Conservation (phyloP, 2,797 vertebrate species). For the Melanotaenia parkinsoni region DNA sequence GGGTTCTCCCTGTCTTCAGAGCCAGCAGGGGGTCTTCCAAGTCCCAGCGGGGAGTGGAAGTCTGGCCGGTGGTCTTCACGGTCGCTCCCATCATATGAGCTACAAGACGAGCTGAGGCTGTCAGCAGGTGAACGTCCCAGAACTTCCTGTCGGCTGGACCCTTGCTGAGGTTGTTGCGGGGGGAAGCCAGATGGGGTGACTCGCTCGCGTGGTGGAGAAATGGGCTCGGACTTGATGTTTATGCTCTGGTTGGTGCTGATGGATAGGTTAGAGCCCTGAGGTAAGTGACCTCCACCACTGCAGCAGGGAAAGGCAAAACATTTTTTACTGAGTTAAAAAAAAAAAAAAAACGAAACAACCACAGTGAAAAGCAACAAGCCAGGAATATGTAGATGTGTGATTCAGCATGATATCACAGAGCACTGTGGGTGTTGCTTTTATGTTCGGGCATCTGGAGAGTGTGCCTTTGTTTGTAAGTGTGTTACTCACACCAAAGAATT, state of each 20-base stretch:
- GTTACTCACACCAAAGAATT: constrained; percentile 98
- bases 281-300: constrained; percentile 95
- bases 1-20: constrained; percentile 92
- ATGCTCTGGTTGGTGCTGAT: constrained; percentile 96
- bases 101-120: constrained; percentile 99
- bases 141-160: constrained; percentile 88
- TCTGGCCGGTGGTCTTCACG: constrained; percentile 94
- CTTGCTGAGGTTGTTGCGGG: constrained; percentile 82
- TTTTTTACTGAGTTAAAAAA: constrained; percentile 18
- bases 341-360: constrained; percentile 18
- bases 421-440: constrained; percentile 65
- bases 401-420: constrained; percentile 38
- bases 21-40: constrained; percentile 88
- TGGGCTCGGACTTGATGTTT: constrained; percentile 98
- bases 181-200: constrained; percentile 91
- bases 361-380: constrained; percentile 31
- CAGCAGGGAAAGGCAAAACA: constrained; percentile 27
- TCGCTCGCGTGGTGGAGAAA: constrained; percentile 95
- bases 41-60: constrained; percentile 92
- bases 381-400: constrained; percentile 61
- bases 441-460: constrained; percentile 71
- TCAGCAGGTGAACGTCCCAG: constrained; percentile 96
- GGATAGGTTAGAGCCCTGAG: constrained; percentile 97
- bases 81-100: constrained; percentile 97
- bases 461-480: constrained; percentile 73